A percentile compares a stretch with the other conserved stretches of the same genome.
These are phyloP conservation scores for Chymomyza costata DNA, from an alignment of 1,140 invertebrate species.

Conservation along the genomic window DNA sequence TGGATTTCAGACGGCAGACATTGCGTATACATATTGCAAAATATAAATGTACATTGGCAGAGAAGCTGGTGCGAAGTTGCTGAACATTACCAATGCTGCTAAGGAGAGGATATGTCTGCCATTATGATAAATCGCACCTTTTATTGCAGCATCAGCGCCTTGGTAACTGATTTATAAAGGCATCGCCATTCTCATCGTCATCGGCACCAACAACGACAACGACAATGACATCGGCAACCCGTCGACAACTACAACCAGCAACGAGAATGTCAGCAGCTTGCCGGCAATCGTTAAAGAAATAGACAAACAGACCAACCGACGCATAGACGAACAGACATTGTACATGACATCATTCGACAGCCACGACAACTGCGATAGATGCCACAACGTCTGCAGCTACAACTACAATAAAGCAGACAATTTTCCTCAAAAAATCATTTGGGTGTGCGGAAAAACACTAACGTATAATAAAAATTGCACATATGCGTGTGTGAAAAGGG, in stretches of 20 bases:
- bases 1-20: slow-evolving; percentile 54
- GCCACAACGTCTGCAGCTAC: no score
- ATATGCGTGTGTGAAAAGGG: background rate
- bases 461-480: slow-evolving; percentile 26
- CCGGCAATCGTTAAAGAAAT: slow-evolving; percentile 28
- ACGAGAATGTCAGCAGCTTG: no score
- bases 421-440: slow-evolving; percentile 49
- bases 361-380: slow-evolving; percentile 16
- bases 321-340: slow-evolving; percentile 14
- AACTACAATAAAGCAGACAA: slow-evolving; percentile 44
- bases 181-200: background rate
- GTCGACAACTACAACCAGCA: no score
- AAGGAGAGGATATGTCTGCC: slow-evolving; percentile 15
- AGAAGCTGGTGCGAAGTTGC: slow-evolving; percentile 12
- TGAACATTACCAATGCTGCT: slow-evolving; percentile 33
- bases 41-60: slow-evolving; percentile 38
- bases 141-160: slow-evolving; percentile 71
- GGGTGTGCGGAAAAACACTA: slow-evolving; percentile 12
- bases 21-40: slow-evolving; percentile 58
- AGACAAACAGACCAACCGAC: slow-evolving; percentile 20
- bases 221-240: no score
- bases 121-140: slow-evolving; percentile 73
- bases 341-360: slow-evolving; percentile 64
- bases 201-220: no score
- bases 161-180: slow-evolving; percentile 68